Percentiles rank a stretch among this genome's conserved stretches.
These are phyloP conservation scores for Homarus gammarus DNA, from an alignment of 2,888 invertebrate species.

Conservation along the genomic window DNA sequence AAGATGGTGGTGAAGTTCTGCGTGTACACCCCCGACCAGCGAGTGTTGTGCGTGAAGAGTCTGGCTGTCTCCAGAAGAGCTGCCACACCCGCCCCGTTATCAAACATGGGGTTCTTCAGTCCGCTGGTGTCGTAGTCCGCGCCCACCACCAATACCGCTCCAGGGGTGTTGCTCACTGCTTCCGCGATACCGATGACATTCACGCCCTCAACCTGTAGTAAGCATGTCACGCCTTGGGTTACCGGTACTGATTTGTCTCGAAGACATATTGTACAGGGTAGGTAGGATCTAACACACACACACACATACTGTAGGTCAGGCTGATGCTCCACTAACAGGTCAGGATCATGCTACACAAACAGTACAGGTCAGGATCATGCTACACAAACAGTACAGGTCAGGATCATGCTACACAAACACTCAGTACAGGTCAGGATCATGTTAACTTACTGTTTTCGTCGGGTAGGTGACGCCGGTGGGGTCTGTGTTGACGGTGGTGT, in stretches of 20 bases:
- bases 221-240: too few species aligned
- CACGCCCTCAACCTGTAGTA: slow-evolving; percentile 56
- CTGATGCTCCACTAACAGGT: too few species aligned
- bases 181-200: slow-evolving; percentile 59
- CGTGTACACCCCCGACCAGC: slow-evolving; percentile 16
- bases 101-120: slow-evolving; percentile 18
- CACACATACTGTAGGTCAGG: too few species aligned
- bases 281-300: too few species aligned
- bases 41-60: slow-evolving; percentile 34
- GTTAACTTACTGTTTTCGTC: slow-evolving; percentile 12
- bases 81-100: slow-evolving; percentile 65
- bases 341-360: too few species aligned
- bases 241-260: not conserved
- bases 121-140: slow-evolving; percentile 66
- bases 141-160: slow-evolving; percentile 54
- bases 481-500: slow-evolving; percentile 31
- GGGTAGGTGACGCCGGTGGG: not conserved
- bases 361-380: too few species aligned
- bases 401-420: too few species aligned
- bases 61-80: slow-evolving; percentile 53
- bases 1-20: slow-evolving; percentile 66
- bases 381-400: too few species aligned
- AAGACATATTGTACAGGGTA: not conserved
- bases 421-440: too few species aligned
- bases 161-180: slow-evolving; percentile 23